A percentile compares a stretch with the other conserved stretches of the same genome.
These are phyloP conservation scores for Agonopterix heracliana DNA, from an alignment of 2,888 invertebrate genomes.

Conservation along the genomic window DNA sequence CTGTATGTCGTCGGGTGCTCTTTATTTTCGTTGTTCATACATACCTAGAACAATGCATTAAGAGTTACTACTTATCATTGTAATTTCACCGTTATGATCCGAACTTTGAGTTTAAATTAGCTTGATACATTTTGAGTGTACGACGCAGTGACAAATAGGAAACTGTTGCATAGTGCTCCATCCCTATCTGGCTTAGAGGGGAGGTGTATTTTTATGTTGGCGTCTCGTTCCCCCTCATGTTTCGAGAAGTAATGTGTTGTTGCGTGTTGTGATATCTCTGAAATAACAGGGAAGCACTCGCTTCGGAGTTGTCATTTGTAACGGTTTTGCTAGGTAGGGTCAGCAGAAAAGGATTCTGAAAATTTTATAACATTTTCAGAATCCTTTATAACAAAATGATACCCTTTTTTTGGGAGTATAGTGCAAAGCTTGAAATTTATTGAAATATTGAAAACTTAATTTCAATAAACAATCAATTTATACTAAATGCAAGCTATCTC, in stretches of 20 bases:
- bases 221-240: conserved; percentile 55
- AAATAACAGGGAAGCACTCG: conserved; percentile 77
- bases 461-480: no score
- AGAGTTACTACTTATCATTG: conserved; percentile 12
- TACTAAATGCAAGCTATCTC: no score
- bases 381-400: no score
- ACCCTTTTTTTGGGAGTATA: no score
- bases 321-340: conserved; percentile 57
- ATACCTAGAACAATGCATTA: conserved; percentile 34
- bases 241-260: conserved; percentile 74
- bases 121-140: conserved; percentile 13
- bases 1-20: conserved; percentile 29
- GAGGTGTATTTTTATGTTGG: conserved; percentile 52
- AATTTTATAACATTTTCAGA: no score
- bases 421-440: no score
- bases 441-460: no score
- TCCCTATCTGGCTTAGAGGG: conserved; percentile 44
- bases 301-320: conserved; percentile 76
- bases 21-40: conserved; percentile 56
- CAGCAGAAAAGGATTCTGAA: conserved; percentile 30
- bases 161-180: conserved; percentile 57
- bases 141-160: conserved; percentile 44
- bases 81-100: conserved; percentile 18
- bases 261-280: conserved; percentile 77
- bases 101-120: conserved; percentile 6